Conservation (phyloP, 1,140 invertebrate genomes). For the Scaptomyza hsui region DNA sequence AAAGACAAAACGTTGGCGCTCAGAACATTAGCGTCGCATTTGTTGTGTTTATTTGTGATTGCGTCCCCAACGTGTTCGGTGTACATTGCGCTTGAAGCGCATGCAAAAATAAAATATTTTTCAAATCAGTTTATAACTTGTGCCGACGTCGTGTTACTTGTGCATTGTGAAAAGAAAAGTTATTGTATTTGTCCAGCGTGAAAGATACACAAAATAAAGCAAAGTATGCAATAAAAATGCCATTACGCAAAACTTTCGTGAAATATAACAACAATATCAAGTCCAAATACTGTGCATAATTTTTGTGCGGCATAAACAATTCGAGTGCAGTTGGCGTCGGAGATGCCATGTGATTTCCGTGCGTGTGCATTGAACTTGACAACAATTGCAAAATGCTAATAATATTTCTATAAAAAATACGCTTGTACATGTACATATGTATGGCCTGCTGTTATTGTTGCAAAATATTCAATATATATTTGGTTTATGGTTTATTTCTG, state of each 20-base stretch:
- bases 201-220: conserved; percentile 8
- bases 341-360: conserved; percentile 44
- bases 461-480: conserved; percentile 52
- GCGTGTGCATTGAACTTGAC: conserved; percentile 40
- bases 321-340: conserved; percentile 12
- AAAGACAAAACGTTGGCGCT: conserved; percentile 37
- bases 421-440: conserved; percentile 1
- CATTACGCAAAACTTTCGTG: conserved; percentile 25
- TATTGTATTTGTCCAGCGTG: conserved; percentile 23
- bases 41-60: conserved; percentile 57
- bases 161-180: conserved; percentile 11
- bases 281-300: neutral
- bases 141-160: conserved; percentile 37
- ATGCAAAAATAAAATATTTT: conserved; percentile 29
- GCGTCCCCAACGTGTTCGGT: conserved; percentile 61
- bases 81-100: conserved; percentile 12
- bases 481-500: conserved; percentile 72
- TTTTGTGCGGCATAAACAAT: conserved; percentile 6
- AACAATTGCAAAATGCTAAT: conserved; percentile 45
- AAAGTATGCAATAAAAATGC: conserved; percentile 24
- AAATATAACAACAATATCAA: conserved; percentile 3
- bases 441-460: conserved; percentile 21
- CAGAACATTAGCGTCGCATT: conserved; percentile 43
- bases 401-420: conserved; percentile 33
- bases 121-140: conserved; percentile 45